Base-by-base conservation (phyloP, 2,797 vertebrate species). In the Myripristis jacobus region DNA sequence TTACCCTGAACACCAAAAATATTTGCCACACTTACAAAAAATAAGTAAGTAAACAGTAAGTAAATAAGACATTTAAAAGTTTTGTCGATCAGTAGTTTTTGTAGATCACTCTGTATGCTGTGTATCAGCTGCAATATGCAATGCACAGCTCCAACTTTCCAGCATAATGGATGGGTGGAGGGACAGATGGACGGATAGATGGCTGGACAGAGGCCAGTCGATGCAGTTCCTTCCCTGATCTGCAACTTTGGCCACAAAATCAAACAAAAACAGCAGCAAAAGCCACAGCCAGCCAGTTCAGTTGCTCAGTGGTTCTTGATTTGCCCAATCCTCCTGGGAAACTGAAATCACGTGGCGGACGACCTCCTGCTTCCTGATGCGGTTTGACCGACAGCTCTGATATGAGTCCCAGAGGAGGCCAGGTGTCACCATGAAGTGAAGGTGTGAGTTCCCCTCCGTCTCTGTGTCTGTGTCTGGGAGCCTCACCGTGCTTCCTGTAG, bases 361-460 rank as follows among this genome's bases (percentile, higher is more conserved):
- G 29, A 29, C 27, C 53, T 51, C 52, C 16, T 18, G 68, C 55
- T 43, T 72, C 36, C 25, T 19, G 22, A 21, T 38, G 38, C 21
- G 48, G 16, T 50, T 25, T 43, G 41, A 59, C 24, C 8, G 11
- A 24, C 38, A 16, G 18, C 36, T 22, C 25, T 29, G 41, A 55
- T 51, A 6, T 18, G 43, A 44, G 15, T 3, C 43, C 5, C 15
- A 16, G 43, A 44, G 43, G 43, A 44, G 18, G 18, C 44, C 27
- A 25, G 50, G 1, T 59, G 44, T 44, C 22, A 54, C 52, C 11
- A 38, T 38, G 44, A 79, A 67, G n/a, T 67, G 13, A 56, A 36
- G 21, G 29, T 25, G 6, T 31, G 7, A 44, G 36, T 41, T 52
- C 48, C 1, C 2, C 53, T 21, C 25, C 48, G 29, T 41, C 21